A percentile compares a stretch with the other conserved stretches of the same genome.
phyloP scores from a whole-genome alignment of 2,797 vertebrate genomes.

The Anisognathus igniventris region DNA sequence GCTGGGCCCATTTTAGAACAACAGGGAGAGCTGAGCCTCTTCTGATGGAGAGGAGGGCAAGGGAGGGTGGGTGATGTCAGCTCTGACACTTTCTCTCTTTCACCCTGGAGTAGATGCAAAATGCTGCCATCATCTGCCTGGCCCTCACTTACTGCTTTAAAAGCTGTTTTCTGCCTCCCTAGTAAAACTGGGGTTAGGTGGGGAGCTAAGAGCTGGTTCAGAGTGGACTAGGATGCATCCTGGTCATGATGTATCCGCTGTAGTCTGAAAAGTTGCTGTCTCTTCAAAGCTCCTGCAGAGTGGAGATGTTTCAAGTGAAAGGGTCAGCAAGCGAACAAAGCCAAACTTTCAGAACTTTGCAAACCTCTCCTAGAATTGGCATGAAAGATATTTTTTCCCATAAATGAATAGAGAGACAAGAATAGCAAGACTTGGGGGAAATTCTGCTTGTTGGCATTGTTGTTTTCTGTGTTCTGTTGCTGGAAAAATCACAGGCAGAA shows the following conservation, averaged over 20 bases:
- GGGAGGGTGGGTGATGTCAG: neutral
- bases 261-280: neutral
- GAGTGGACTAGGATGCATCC: neutral
- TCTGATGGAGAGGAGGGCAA: neutral
- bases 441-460: neutral
- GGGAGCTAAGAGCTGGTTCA: neutral
- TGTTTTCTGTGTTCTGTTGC: neutral
- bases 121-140: neutral
- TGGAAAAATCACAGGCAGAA: conserved; percentile 12
- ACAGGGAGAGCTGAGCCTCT: neutral
- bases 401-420: neutral
- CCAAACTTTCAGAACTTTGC: neutral
- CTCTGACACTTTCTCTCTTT: neutral
- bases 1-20: neutral
- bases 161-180: neutral
- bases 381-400: neutral
- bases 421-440: neutral
- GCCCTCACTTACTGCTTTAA: neutral
- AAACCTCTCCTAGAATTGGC: neutral
- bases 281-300: neutral
- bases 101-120: neutral
- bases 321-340: neutral
- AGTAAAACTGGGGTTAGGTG: neutral
- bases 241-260: neutral
- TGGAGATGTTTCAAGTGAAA: neutral